Evolutionary conservation across 2,888 invertebrate species (phyloP).

Genomic region (Peribatodes rhomboidaria): DNA sequence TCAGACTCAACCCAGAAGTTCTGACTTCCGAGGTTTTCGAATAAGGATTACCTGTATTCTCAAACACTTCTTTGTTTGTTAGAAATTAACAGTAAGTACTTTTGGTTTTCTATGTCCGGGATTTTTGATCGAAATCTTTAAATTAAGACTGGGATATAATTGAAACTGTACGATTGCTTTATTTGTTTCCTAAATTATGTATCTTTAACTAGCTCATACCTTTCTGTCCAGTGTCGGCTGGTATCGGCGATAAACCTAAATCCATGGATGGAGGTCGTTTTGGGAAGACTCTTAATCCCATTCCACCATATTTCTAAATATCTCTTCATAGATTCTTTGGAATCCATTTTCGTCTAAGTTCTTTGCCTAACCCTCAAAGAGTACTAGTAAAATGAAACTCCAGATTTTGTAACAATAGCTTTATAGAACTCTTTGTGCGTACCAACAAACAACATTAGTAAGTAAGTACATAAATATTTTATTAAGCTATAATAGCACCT

Average conservation of each 20-base stretch:
- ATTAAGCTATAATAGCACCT: constrained; percentile 30
- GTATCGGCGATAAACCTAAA: constrained; percentile 88
- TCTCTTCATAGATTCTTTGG: constrained; percentile 58
- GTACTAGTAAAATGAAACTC: constrained; percentile 33
- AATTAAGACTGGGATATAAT: too few relatives aligned
- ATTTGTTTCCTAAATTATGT: background rate
- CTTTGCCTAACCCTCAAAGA: background rate
- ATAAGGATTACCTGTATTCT: too few relatives aligned
- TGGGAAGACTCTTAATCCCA: constrained; percentile 77
- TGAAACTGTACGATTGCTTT: background rate
- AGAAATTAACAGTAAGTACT: too few relatives aligned
- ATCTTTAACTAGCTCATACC: constrained; percentile 68
- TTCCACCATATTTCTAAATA: constrained; percentile 81
- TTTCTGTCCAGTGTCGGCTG: constrained; percentile 88
- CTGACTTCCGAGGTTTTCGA: too few relatives aligned
- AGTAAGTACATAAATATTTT: constrained; percentile 37
- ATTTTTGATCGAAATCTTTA: too few relatives aligned
- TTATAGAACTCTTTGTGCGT: constrained; percentile 47
- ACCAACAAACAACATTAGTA: constrained; percentile 39
- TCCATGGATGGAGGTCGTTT: constrained; percentile 88
- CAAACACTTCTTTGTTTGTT: too few relatives aligned
- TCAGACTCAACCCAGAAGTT: too few relatives aligned
- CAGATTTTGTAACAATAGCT: constrained; percentile 15
- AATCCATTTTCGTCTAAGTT: constrained; percentile 52
- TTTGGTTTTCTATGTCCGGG: too few relatives aligned